Percentiles rank a stretch among this genome's conserved stretches.
phyloP scores from a whole-genome alignment of 2,797 vertebrate genomes.

The Chromobotia macracanthus region DNA sequence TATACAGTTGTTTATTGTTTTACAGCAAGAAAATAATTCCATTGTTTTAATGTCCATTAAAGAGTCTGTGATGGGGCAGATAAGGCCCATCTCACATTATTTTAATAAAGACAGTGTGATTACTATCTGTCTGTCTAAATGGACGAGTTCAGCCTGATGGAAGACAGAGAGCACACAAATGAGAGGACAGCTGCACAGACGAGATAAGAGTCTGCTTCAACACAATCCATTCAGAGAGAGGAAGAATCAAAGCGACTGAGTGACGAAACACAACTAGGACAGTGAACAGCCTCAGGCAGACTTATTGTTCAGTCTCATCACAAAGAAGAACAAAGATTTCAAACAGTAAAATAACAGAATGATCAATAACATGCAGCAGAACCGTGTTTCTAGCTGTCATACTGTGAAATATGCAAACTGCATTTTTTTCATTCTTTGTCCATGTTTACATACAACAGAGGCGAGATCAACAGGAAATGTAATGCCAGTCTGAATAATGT shows the following conservation, averaged over 20 bases:
- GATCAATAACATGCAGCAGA: conserved; percentile 22
- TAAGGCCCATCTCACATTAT: conserved; percentile 59
- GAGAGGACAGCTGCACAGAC: conserved; percentile 44
- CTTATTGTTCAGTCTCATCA: conserved; percentile 19
- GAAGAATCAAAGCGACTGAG: conserved; percentile 15
- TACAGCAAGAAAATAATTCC: too few relatives aligned
- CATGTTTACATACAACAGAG: conserved; percentile 5
- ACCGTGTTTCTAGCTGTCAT: background rate
- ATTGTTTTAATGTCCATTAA: too few relatives aligned
- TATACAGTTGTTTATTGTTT: too few relatives aligned
- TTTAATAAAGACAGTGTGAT: conserved; percentile 80
- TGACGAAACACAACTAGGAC: conserved; percentile 41
- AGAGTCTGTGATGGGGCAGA: conserved; percentile 67
- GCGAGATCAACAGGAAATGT: conserved; percentile 2
- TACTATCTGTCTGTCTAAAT: conserved; percentile 78
- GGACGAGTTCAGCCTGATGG: conserved; percentile 43
- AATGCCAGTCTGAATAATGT: conserved; percentile 20
- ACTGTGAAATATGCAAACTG: too few relatives aligned
- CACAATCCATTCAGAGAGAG: conserved; percentile 40
- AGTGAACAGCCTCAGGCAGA: conserved; percentile 29
- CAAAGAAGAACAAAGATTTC: conserved; percentile 5
- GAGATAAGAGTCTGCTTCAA: conserved; percentile 53
- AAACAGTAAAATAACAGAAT: conserved; percentile 30
- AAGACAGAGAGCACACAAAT: conserved; percentile 42
- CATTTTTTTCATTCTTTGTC: background rate